Evolutionary conservation across 2,797 vertebrate species (phyloP), one percentile per base, ranked within the genome.

Genomic region (Coilia nasus): DNA sequence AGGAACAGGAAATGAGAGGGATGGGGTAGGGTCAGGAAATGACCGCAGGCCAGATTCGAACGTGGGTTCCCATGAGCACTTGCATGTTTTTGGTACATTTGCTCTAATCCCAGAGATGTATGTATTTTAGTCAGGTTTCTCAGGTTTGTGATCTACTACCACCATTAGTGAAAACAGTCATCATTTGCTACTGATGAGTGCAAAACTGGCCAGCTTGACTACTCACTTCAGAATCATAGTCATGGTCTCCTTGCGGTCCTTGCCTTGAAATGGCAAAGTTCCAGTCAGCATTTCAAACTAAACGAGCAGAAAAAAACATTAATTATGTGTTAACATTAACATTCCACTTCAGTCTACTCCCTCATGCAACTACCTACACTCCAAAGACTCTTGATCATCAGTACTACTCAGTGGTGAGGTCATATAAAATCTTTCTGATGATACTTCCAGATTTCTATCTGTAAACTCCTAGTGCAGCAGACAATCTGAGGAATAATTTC

Each of bases 271-370:
- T 82, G 98, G 98, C 92, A 99, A 95, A 86, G 97, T 97, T 94
- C 98, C 98, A 85, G 98, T 99, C 91, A 99, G 96, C 98, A 99
- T 99, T 96, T 99, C 98, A 92, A 97, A 99, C 98, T 99, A 91
- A 82, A 60, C 81, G 85, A 7, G 87, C 54, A 89, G 67, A 85
- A 25, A 60, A 84, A 82, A 62, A 50, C 12, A 80, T 54, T 10
- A 54, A 23, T 1, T 14, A 54, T 54, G 50, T 54, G 7, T 54
- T 9, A 54, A 9, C 50, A 1, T 5, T 44, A 19, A 2, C 35
- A 44, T n/a, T 78, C 6, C 71, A 6, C 35, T 41, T 2, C 11
- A 6, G 6, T 75, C 14, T 41, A 75, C 35, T 35, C 71, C 35
- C 19, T 78, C 1, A 41, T 19, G 31, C 28, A 14, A 14, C 17